A percentile compares a stretch with the other conserved stretches of the same genome.
Conservation (phyloP, 2,888 invertebrate genomes). For the Chouioia cunea region DNA sequence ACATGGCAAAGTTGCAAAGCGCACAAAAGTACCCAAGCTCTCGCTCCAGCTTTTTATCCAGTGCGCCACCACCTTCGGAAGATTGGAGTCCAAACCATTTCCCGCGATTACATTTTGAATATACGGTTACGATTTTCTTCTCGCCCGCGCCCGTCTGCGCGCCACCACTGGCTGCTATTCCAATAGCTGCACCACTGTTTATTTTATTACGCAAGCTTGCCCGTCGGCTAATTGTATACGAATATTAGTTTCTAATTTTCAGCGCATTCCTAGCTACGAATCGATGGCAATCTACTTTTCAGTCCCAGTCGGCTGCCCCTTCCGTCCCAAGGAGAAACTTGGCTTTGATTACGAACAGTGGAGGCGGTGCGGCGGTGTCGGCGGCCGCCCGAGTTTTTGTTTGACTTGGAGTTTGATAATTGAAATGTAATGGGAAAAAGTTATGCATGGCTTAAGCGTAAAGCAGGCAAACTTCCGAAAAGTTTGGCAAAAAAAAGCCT, state of each 20-base stretch:
- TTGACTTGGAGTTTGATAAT: too few species aligned
- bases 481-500: too few species aligned
- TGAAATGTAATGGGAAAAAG: too few species aligned
- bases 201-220: slow-evolving; percentile 24
- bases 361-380: too few species aligned
- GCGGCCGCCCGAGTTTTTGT: too few species aligned
- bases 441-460: too few species aligned
- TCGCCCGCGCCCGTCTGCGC: background rate
- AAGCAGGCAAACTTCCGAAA: too few species aligned
- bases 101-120: slow-evolving; percentile 41
- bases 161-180: slow-evolving; percentile 9
- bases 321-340: too few species aligned
- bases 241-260: slow-evolving; percentile 39
- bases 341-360: too few species aligned
- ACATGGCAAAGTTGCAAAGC: slow-evolving; percentile 20
- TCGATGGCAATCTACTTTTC: slow-evolving; percentile 12
- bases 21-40: background rate
- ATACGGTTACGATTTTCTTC: slow-evolving; percentile 39
- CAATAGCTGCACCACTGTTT: slow-evolving; percentile 25
- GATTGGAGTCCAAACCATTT: slow-evolving; percentile 31
- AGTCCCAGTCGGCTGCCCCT: too few species aligned
- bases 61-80: slow-evolving; percentile 5
- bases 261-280: background rate
- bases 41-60: background rate
- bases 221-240: slow-evolving; percentile 15